These are phyloP conservation scores for Moxostoma hubbsi DNA, from an alignment of 2,797 vertebrate species.

Conservation along the genomic window DNA sequence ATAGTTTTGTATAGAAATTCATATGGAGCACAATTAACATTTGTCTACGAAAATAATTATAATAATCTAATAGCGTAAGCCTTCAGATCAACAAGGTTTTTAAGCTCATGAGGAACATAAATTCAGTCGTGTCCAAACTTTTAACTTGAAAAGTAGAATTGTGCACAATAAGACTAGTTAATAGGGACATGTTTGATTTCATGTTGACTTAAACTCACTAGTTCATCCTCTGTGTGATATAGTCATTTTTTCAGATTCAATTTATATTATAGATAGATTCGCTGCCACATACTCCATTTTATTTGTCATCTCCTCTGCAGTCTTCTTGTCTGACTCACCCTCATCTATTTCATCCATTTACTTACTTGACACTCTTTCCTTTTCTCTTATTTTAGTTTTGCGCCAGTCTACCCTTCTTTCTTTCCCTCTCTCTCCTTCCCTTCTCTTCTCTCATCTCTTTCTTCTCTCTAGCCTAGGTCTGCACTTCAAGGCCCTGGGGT, in stretches of 20 bases:
- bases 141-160: neutral
- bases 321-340: neutral
- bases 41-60: too few relatives aligned
- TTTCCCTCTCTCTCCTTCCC: neutral
- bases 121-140: neutral
- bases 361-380: constrained; percentile 1
- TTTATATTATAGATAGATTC: constrained; percentile 2
- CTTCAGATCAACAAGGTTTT: too few relatives aligned
- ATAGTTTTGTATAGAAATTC: too few relatives aligned
- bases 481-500: neutral
- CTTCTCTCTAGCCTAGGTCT: constrained; percentile 6
- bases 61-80: too few relatives aligned
- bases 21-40: too few relatives aligned
- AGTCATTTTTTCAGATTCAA: neutral
- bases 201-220: neutral
- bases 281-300: constrained; percentile 7
- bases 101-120: neutral
- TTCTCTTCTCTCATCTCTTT: constrained; percentile 7
- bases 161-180: neutral
- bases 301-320: neutral
- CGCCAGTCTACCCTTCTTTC: constrained; percentile 10
- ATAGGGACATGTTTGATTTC: neutral
- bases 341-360: constrained; percentile 21
- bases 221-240: neutral
- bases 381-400: constrained; percentile 1